phyloP scores from a whole-genome alignment of 2,888 invertebrate species.

The Cheilosia variabilis region DNA sequence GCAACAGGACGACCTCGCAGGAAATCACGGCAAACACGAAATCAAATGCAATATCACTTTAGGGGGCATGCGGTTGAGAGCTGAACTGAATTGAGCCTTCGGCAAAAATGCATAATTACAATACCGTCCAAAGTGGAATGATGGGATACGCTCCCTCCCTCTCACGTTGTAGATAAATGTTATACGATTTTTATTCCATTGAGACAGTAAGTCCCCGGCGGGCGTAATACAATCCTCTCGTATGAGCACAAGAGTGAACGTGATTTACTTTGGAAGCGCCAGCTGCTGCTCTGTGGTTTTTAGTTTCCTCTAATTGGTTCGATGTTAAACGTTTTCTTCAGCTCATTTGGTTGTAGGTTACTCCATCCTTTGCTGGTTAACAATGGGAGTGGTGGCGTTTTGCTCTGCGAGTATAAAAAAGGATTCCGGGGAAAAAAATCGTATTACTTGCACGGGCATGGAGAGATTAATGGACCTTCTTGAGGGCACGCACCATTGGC shows the following conservation, averaged over 20 bases:
- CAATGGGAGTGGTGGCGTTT: background rate
- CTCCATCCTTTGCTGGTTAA: background rate
- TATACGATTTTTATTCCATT: conserved; percentile 1
- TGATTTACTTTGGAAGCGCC: conserved; percentile 8
- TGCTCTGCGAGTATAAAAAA: background rate
- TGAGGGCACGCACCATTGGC: conserved; percentile 35
- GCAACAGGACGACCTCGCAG: too few species aligned
- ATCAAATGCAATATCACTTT: conserved; percentile 34
- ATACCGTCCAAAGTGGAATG: background rate
- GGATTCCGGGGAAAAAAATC: conserved; percentile 6
- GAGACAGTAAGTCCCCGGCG: background rate
- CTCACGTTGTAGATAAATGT: background rate
- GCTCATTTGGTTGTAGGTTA: conserved; percentile 23
- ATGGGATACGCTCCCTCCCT: background rate
- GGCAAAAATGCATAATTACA: conserved; percentile 17
- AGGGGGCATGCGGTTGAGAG: background rate
- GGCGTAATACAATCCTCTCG: background rate
- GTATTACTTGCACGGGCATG: conserved; percentile 3
- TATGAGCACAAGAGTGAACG: conserved; percentile 7
- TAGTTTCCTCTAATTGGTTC: conserved; percentile 61
- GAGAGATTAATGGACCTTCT: conserved; percentile 48
- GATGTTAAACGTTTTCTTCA: conserved; percentile 34
- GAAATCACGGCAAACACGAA: background rate
- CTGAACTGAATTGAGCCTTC: background rate
- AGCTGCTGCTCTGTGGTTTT: conserved; percentile 39